Evolutionary conservation across 2,113 vertebrate species (phyloP).

Genomic region (Grantiella picta): DNA sequence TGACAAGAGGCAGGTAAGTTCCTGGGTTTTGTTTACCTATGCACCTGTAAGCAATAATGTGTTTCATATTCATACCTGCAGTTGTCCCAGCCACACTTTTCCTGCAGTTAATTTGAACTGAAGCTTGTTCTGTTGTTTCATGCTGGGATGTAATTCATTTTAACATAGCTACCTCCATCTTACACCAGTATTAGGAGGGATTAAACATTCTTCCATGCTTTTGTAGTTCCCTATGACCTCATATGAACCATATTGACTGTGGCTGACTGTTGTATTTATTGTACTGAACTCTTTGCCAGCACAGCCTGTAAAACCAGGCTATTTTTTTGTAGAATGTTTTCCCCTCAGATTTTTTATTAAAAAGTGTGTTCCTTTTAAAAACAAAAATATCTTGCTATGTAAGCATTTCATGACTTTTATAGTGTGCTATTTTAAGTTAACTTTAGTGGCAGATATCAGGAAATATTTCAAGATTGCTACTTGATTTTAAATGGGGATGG

Average conservation of each 20-base stretch:
- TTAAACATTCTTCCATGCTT: background rate
- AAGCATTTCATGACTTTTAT: background rate
- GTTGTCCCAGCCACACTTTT: background rate
- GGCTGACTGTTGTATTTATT: constrained; percentile 30
- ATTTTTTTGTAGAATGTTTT: background rate
- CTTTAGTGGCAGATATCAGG: background rate
- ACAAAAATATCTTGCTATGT: background rate
- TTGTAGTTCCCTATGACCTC: constrained; percentile 5
- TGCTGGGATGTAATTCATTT: background rate
- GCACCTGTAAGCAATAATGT: background rate
- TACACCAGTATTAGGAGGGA: background rate
- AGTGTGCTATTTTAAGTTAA: background rate
- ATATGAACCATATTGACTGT: constrained; percentile 32
- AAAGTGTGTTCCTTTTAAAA: background rate
- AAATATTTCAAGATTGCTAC: background rate
- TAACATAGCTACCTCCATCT: background rate
- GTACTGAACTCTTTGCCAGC: background rate
- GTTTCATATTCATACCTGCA: background rate
- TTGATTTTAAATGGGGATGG: background rate
- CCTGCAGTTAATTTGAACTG: background rate
- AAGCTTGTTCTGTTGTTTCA: background rate
- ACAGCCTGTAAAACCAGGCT: constrained; percentile 12
- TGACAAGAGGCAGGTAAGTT: constrained; percentile 92
- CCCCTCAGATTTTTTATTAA: background rate
- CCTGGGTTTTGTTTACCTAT: background rate